Conservation (phyloP, 1,140 invertebrate species). For the Calephelis nemesis region DNA sequence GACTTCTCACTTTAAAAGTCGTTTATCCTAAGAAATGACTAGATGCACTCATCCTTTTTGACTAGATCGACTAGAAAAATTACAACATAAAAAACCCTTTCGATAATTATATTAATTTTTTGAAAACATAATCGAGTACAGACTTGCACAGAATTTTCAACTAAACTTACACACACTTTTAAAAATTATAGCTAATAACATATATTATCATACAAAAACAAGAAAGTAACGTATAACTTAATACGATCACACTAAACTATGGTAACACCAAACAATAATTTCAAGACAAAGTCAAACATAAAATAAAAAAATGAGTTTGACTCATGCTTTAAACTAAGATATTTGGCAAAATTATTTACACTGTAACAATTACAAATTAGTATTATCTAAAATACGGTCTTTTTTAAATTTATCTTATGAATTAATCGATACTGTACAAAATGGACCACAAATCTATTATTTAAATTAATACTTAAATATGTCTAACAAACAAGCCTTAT, state of each 20-base stretch:
- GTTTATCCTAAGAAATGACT: slow-evolving; percentile 35
- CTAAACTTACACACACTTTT: background rate
- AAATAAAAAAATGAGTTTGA: slow-evolving; percentile 7
- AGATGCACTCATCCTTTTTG: slow-evolving; percentile 43
- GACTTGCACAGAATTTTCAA: background rate
- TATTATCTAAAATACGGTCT: slow-evolving; percentile 6
- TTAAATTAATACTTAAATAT: background rate
- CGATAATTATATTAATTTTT: background rate
- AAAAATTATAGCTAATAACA: background rate
- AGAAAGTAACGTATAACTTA: background rate
- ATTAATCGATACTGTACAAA: slow-evolving; percentile 15
- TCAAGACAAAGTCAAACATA: slow-evolving; percentile 6
- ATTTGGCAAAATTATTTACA: slow-evolving; percentile 2
- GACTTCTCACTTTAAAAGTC: slow-evolving; percentile 26
- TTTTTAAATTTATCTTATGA: background rate
- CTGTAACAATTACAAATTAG: background rate
- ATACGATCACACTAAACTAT: background rate
- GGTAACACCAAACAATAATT: slow-evolving; percentile 8
- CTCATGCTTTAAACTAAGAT: background rate
- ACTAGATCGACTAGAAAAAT: slow-evolving; percentile 24
- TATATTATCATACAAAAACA: background rate
- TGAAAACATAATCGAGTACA: background rate
- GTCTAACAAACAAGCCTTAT: background rate
- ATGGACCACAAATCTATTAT: slow-evolving; percentile 21
- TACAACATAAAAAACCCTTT: slow-evolving; percentile 3